Evolutionary conservation across 2,888 invertebrate species (phyloP).

Genomic region (Mamestra brassicae): DNA sequence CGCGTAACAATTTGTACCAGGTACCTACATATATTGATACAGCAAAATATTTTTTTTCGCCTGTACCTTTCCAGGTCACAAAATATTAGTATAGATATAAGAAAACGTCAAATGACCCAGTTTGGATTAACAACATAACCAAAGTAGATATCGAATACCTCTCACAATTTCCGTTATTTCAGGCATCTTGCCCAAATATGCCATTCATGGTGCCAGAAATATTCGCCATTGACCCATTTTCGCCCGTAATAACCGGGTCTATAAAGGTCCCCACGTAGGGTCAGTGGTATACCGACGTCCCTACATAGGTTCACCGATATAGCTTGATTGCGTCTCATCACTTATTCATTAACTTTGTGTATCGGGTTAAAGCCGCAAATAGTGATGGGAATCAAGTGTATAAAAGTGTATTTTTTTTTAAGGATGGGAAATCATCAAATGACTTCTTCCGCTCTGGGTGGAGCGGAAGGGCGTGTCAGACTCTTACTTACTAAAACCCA

Average conservation of each 20-base stretch:
- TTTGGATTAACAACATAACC: not conserved
- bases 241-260: constrained; percentile 17
- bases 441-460: too few relatives aligned
- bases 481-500: too few relatives aligned
- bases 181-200: constrained; percentile 5
- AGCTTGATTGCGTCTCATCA: constrained; percentile 30
- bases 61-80: too few relatives aligned
- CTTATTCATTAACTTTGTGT: constrained; percentile 43
- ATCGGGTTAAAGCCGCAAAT: not conserved
- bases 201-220: constrained; percentile 24
- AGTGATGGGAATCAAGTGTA: not conserved
- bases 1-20: too few relatives aligned
- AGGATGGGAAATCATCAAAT: too few relatives aligned
- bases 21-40: too few relatives aligned
- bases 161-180: not conserved
- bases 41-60: too few relatives aligned
- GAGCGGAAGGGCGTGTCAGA: too few relatives aligned
- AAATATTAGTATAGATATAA: too few relatives aligned
- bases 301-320: constrained; percentile 21
- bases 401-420: not conserved
- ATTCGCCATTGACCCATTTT: constrained; percentile 29
- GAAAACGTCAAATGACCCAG: not conserved
- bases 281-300: constrained; percentile 20
- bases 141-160: not conserved
- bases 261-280: constrained; percentile 9